These are phyloP conservation scores for Lapara coniferarum DNA, from an alignment of 2,888 invertebrate genomes.

Conservation along the genomic window DNA sequence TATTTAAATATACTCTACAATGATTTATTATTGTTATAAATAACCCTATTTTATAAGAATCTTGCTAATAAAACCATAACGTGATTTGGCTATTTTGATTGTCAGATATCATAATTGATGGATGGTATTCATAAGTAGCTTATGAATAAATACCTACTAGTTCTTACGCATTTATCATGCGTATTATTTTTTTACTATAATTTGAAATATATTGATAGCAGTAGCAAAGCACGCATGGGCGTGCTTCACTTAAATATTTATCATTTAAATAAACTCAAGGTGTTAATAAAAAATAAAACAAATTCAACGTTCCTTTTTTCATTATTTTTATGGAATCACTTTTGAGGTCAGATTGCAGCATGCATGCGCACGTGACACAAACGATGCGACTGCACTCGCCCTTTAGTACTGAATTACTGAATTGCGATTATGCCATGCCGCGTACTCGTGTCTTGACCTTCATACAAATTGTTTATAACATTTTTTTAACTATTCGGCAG, in stretches of 20 bases:
- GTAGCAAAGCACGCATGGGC: too few species aligned
- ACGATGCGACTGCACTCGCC: slow-evolving; percentile 41
- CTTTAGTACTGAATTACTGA: slow-evolving; percentile 45
- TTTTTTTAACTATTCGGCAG: not conserved
- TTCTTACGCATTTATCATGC: not conserved
- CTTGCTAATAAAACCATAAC: not conserved
- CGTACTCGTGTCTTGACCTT: slow-evolving; percentile 34
- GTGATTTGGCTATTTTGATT: not conserved
- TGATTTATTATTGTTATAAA: not conserved
- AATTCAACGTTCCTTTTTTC: not conserved
- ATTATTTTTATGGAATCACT: slow-evolving; percentile 26
- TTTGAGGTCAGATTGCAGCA: slow-evolving; percentile 18
- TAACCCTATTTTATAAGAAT: not conserved
- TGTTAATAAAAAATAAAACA: not conserved
- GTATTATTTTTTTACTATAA: not conserved
- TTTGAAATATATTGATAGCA: too few species aligned
- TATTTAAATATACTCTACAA: not conserved
- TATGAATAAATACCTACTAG: not conserved
- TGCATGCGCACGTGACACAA: slow-evolving; percentile 7
- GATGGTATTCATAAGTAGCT: not conserved
- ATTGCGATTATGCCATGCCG: slow-evolving; percentile 52
- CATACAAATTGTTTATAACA: not conserved
- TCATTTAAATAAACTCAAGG: not conserved
- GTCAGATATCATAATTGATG: not conserved
- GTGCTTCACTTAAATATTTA: not conserved